Evolutionary conservation across 2,797 vertebrate species (phyloP).

Genomic region (Anguilla marmorata): DNA sequence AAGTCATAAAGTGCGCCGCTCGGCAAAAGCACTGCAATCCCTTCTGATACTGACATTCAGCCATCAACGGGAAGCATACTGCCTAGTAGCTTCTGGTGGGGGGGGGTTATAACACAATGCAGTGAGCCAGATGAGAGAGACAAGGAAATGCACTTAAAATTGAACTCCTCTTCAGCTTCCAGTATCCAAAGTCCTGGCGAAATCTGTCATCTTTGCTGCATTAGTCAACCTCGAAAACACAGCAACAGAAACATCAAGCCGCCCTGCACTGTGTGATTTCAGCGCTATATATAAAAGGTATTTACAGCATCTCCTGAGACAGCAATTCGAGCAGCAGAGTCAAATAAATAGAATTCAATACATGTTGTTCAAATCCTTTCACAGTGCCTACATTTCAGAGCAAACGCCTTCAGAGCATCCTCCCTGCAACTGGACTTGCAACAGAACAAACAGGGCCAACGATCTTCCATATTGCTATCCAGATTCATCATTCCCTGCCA

Average conservation of each 20-base stretch:
- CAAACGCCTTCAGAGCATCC: not conserved
- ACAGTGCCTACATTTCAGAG: not conserved
- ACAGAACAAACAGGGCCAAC: not conserved
- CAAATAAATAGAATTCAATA: not conserved
- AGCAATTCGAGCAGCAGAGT: not conserved
- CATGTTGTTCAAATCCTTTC: not conserved
- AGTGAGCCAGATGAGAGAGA: not conserved
- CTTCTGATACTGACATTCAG: not conserved
- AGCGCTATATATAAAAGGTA: not conserved
- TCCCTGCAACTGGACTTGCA: not conserved
- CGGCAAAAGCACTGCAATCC: not conserved
- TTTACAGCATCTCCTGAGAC: not conserved
- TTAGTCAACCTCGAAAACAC: not conserved
- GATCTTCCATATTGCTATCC: not conserved
- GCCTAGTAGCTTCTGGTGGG: not conserved
- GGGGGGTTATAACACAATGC: not conserved
- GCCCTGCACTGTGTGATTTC: not conserved
- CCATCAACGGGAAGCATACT: not conserved
- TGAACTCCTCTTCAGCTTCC: not conserved
- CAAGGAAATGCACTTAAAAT: not conserved
- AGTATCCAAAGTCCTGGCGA: not conserved
- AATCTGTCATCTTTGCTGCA: not conserved
- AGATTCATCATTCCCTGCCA: slow-evolving; percentile 4
- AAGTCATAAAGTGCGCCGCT: slow-evolving; percentile 14
- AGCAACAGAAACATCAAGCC: slow-evolving; percentile 1